Conservation (phyloP, 2,888 invertebrate species). For the Spodoptera picta region DNA sequence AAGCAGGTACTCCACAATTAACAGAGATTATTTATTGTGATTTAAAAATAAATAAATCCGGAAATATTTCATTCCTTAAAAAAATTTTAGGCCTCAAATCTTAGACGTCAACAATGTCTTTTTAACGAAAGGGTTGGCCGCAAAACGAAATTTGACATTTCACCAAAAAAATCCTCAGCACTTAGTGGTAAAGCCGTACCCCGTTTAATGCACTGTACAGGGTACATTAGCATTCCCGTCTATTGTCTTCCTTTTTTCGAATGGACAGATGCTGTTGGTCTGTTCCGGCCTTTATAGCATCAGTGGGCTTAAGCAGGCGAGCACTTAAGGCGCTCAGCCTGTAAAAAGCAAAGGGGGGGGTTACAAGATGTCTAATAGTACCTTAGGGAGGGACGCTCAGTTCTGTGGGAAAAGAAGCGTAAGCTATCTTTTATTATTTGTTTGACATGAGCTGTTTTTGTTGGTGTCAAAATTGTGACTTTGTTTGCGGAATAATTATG, state of each 20-base stretch:
- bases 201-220: slow-evolving; percentile 56
- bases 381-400: slow-evolving; percentile 31
- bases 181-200: slow-evolving; percentile 50
- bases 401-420: slow-evolving; percentile 28
- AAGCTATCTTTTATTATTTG: slow-evolving; percentile 21
- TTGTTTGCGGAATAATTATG: background rate
- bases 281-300: slow-evolving; percentile 59
- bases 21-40: too few relatives aligned
- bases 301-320: slow-evolving; percentile 59
- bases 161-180: slow-evolving; percentile 46
- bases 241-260: slow-evolving; percentile 60
- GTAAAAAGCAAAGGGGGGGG: slow-evolving; percentile 52
- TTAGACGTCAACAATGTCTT: slow-evolving; percentile 27
- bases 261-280: slow-evolving; percentile 59
- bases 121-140: slow-evolving; percentile 42
- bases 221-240: slow-evolving; percentile 58
- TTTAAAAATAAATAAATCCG: too few relatives aligned
- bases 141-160: slow-evolving; percentile 48
- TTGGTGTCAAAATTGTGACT: background rate
- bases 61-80: background rate
- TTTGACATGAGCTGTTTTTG: slow-evolving; percentile 21
- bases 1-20: too few relatives aligned
- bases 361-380: slow-evolving; percentile 52
- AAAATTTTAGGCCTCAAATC: slow-evolving; percentile 31
- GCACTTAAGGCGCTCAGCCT: slow-evolving; percentile 56